These are phyloP conservation scores for Ctena decussata DNA, from an alignment of 2,888 invertebrate species.

Conservation along the genomic window DNA sequence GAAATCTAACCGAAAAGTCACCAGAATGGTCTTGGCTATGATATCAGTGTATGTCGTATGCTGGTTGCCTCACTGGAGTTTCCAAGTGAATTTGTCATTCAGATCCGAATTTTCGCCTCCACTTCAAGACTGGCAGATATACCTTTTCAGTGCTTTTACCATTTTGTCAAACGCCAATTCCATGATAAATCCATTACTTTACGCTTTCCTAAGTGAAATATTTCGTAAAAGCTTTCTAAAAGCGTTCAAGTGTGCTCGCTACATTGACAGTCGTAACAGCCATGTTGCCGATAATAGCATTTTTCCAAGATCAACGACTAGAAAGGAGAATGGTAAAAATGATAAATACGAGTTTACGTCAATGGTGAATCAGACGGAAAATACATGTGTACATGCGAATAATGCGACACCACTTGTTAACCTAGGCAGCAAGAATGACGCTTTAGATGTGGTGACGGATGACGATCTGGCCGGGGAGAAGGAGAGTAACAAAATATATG, in stretches of 20 bases:
- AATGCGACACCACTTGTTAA: conserved; percentile 41
- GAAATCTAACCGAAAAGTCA: conserved; percentile 83
- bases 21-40: conserved; percentile 85
- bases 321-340: conserved; percentile 55
- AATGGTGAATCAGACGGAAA: conserved; percentile 64
- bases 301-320: conserved; percentile 71
- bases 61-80: conserved; percentile 86
- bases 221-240: conserved; percentile 85
- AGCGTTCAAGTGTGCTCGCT: conserved; percentile 83
- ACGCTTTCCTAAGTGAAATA: conserved; percentile 86
- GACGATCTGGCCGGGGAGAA: conserved; percentile 15
- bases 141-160: conserved; percentile 83
- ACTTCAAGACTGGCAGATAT: conserved; percentile 68
- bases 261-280: conserved; percentile 71
- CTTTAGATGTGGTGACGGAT: conserved; percentile 16
- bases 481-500: conserved; percentile 37
- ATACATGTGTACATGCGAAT: conserved; percentile 51
- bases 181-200: conserved; percentile 85
- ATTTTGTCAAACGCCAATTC: conserved; percentile 85
- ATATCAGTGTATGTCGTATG: conserved; percentile 85
- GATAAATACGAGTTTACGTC: conserved; percentile 71
- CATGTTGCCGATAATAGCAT: conserved; percentile 76
- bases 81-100: conserved; percentile 81
- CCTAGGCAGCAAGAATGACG: neutral
- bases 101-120: conserved; percentile 24